A percentile compares a stretch with the other conserved stretches of the same genome.
Evolutionary conservation across 2,888 invertebrate species (phyloP).

Genomic region (Monoplex corrugatus): DNA sequence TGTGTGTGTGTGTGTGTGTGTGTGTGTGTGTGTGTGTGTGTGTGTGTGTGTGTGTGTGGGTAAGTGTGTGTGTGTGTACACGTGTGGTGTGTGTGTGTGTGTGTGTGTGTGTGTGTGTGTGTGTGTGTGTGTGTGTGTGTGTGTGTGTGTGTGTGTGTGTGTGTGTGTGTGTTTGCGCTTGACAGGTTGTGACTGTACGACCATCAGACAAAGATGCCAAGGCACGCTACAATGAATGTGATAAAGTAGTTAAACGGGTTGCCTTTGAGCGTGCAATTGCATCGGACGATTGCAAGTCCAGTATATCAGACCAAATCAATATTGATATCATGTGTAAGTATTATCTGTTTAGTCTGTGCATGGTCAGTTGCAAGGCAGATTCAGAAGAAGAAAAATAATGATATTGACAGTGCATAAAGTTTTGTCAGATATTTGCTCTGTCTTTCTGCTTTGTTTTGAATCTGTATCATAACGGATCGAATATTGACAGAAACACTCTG

Average conservation of each 20-base stretch:
- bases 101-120: too few relatives aligned
- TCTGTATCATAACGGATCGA: too few relatives aligned
- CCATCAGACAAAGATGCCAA: slow-evolving; percentile 97
- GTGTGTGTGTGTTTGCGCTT: background rate
- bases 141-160: background rate
- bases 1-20: background rate
- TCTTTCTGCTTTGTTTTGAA: too few relatives aligned
- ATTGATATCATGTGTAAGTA: slow-evolving; percentile 92
- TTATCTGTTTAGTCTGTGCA: background rate
- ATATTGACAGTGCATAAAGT: too few relatives aligned
- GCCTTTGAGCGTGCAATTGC: slow-evolving; percentile 99
- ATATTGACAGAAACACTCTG: too few relatives aligned
- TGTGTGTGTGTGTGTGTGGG: background rate
- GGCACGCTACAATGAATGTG: slow-evolving; percentile 94
- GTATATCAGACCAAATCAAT: slow-evolving; percentile 92
- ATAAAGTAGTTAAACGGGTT: slow-evolving; percentile 95
- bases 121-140: background rate
- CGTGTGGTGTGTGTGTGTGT: too few relatives aligned
- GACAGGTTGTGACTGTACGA: slow-evolving; percentile 92
- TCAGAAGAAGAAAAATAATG: too few relatives aligned
- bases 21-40: background rate
- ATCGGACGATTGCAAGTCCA: slow-evolving; percentile 90
- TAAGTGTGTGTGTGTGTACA: background rate
- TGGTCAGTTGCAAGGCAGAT: too few relatives aligned
- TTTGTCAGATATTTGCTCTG: too few relatives aligned